These are phyloP conservation scores for Ricordea florida DNA, from an alignment of 92 coral and sea anemone species.

Conservation along the genomic window DNA sequence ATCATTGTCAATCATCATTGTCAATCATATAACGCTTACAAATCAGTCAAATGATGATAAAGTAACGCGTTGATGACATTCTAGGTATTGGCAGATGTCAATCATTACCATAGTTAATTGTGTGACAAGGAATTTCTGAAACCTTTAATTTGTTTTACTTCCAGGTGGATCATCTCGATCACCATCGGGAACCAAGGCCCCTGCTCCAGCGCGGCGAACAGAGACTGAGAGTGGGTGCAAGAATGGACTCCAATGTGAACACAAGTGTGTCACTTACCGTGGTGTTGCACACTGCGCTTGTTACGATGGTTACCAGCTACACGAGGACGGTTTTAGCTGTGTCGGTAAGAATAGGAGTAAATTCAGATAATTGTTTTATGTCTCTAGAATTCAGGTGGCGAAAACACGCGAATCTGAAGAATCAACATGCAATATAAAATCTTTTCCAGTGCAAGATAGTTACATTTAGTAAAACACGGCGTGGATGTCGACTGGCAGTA, in stretches of 20 bases:
- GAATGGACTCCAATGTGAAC: constrained; percentile 92
- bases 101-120: neutral
- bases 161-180: constrained; percentile 32
- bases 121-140: neutral
- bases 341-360: constrained; percentile 85
- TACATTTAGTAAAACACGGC: too few relatives aligned
- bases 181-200: constrained; percentile 15
- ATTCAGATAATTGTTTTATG: too few relatives aligned
- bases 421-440: too few relatives aligned
- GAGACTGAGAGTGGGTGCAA: constrained; percentile 20
- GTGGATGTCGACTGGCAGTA: too few relatives aligned
- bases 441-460: too few relatives aligned
- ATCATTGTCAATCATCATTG: too few relatives aligned
- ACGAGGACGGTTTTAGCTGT: constrained; percentile 85
- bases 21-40: too few relatives aligned
- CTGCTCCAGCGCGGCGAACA: neutral
- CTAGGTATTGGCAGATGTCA: neutral
- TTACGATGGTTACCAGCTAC: constrained; percentile 79
- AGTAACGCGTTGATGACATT: too few relatives aligned
- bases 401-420: too few relatives aligned
- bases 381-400: too few relatives aligned
- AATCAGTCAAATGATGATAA: too few relatives aligned
- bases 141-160: neutral
- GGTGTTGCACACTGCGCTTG: constrained; percentile 81
- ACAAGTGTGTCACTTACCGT: constrained; percentile 64